These are phyloP conservation scores for Esox lucius DNA, from an alignment of 2,797 vertebrate species.

Conservation along the genomic window DNA sequence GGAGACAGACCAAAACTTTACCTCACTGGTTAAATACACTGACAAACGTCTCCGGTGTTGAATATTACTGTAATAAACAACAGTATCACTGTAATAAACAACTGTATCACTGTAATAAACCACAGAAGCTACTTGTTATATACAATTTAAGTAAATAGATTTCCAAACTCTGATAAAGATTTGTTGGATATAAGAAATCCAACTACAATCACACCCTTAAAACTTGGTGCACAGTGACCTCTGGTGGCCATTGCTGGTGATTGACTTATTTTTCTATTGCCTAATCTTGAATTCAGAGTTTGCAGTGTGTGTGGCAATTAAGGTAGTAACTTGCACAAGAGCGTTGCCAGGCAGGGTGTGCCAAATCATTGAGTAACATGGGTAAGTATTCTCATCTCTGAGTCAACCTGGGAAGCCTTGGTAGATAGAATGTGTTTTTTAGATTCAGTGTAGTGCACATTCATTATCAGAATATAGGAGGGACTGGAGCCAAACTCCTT, in stretches of 20 bases:
- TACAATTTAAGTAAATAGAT: neutral
- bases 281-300: constrained; percentile 13
- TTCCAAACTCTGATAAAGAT: neutral
- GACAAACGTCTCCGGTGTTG: constrained; percentile 2
- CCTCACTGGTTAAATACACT: constrained; percentile 3
- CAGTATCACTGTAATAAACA: neutral
- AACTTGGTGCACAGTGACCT: constrained; percentile 40
- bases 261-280: constrained; percentile 4
- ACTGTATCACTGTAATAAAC: neutral
- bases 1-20: neutral
- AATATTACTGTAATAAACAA: neutral
- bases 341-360: neutral
- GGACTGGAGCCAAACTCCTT: neutral
- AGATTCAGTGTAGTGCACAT: neutral
- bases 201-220: neutral
- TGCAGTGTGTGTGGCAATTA: constrained; percentile 18
- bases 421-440: neutral
- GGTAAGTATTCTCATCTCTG: constrained; percentile 1
- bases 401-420: constrained; percentile 16
- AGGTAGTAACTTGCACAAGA: constrained; percentile 16
- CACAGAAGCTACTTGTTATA: neutral
- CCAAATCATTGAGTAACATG: constrained; percentile 21
- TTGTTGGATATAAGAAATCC: neutral
- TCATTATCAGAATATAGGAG: neutral
- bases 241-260: constrained; percentile 48